Conservation (phyloP, 2,797 vertebrate species). For the Labroides dimidiatus region DNA sequence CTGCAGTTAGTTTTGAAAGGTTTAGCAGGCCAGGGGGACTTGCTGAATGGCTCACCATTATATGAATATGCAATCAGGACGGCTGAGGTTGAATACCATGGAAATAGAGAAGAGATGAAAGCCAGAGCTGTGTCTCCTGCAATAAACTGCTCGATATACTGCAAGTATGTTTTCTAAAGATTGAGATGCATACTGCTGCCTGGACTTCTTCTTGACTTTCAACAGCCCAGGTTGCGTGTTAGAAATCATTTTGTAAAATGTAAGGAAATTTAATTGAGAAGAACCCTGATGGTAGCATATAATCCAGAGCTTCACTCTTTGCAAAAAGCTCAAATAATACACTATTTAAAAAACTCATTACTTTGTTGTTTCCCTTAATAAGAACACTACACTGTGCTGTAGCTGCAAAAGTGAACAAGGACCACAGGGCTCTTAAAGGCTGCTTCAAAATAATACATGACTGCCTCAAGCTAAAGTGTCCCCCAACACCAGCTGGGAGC, state of each 20-base stretch:
- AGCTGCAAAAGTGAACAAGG: neutral
- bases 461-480: conserved; percentile 21
- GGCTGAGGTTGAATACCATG: neutral
- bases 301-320: neutral
- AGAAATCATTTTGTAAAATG: too few relatives aligned
- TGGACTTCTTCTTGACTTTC: too few relatives aligned
- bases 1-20: neutral
- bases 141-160: neutral
- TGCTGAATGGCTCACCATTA: neutral
- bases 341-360: neutral
- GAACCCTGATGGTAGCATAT: neutral
- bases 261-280: neutral
- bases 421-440: neutral
- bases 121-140: neutral
- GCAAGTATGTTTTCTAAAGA: too few relatives aligned
- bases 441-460: conserved; percentile 22
- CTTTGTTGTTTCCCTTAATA: neutral
- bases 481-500: conserved; percentile 12
- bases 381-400: conserved; percentile 4
- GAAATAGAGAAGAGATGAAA: too few relatives aligned
- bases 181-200: too few relatives aligned
- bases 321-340: neutral
- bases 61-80: neutral
- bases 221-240: too few relatives aligned
- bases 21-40: neutral